Conservation (phyloP, 2,113 vertebrate genomes). For the Plotosus lineatus region DNA sequence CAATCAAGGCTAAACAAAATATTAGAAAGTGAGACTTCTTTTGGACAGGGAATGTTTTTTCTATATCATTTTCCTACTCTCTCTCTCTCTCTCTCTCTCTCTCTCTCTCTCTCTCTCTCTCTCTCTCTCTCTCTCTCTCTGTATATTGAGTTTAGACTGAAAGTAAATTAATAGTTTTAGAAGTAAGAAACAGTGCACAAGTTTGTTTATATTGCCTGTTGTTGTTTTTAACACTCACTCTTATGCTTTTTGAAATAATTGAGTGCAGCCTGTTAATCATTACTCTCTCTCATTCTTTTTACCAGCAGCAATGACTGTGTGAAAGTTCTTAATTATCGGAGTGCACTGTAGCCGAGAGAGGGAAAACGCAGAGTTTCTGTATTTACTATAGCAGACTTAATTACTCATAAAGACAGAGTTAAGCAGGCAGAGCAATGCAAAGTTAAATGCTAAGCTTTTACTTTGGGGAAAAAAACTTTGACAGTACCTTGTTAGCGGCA, state of each 20-base stretch:
- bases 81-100: neutral
- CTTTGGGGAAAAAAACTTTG: neutral
- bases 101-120: neutral
- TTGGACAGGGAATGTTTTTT: no score
- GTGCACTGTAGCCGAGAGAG: slow-evolving; percentile 29
- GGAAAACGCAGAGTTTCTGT: slow-evolving; percentile 37
- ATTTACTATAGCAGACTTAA: slow-evolving; percentile 38
- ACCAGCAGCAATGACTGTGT: slow-evolving; percentile 19
- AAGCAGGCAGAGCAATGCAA: slow-evolving; percentile 15
- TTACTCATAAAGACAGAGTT: slow-evolving; percentile 44
- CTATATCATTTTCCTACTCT: neutral
- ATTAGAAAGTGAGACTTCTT: no score
- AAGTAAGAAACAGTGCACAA: neutral
- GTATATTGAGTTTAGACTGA: no score
- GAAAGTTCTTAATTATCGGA: slow-evolving; percentile 30
- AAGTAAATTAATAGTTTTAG: neutral
- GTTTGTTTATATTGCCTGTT: slow-evolving; percentile 11
- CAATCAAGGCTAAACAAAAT: no score
- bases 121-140: neutral
- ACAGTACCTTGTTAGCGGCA: slow-evolving; percentile 28
- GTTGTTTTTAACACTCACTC: neutral
- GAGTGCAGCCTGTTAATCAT: slow-evolving; percentile 14
- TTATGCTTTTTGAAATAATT: slow-evolving; percentile 11
- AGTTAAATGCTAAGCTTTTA: slow-evolving; percentile 23
- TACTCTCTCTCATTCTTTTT: neutral